Conservation (phyloP, 2,797 vertebrate genomes). For the Sebastes cheni region DNA sequence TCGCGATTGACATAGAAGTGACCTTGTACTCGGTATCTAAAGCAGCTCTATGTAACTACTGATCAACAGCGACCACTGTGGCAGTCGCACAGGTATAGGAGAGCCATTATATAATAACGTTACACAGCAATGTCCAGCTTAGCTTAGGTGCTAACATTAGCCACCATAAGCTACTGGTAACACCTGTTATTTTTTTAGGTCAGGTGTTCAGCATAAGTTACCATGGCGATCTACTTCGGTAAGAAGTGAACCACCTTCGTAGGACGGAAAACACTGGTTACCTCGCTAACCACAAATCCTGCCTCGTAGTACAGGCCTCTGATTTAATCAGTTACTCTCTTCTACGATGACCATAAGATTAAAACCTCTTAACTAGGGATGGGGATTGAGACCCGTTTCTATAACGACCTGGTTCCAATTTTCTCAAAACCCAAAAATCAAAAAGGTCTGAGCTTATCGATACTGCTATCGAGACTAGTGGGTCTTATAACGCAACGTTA, state of each 20-base stretch:
- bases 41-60: background rate
- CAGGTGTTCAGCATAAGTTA: rapidly evolving
- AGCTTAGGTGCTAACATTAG: background rate
- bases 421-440: too few relatives aligned
- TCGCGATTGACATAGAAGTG: background rate
- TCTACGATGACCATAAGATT: background rate
- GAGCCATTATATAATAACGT: background rate
- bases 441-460: too few relatives aligned
- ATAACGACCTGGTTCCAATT: too few relatives aligned
- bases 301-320: background rate
- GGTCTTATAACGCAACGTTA: too few relatives aligned
- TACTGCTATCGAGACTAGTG: too few relatives aligned
- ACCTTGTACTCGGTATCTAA: background rate
- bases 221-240: too few relatives aligned
- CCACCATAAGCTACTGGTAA: background rate
- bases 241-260: too few relatives aligned
- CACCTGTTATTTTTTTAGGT: too few relatives aligned
- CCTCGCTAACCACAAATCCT: too few relatives aligned
- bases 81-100: background rate
- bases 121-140: background rate
- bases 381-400: rapidly evolving
- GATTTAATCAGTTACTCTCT: background rate
- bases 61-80: background rate
- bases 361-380: too few relatives aligned
- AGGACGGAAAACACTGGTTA: too few relatives aligned